Evolutionary conservation across 2,797 vertebrate species (phyloP), one percentile per base, ranked within the genome.

Genomic region (Brachymystax lenok): DNA sequence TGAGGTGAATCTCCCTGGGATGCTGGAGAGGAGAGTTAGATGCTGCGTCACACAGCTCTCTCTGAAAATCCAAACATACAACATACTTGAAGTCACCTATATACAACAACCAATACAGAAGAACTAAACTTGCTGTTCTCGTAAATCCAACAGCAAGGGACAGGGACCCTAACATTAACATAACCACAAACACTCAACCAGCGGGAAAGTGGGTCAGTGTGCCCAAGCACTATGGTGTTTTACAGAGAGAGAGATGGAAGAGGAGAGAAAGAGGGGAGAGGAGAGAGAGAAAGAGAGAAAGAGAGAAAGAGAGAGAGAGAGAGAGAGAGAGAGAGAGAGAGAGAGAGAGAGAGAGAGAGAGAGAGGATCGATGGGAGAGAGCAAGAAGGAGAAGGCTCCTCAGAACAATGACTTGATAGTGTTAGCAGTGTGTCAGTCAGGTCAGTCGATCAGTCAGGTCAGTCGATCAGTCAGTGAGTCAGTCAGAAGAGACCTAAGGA

Each of bases 151-250:
- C 35, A 40, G 35, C 8, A 40, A 51, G 3, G 40, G 40, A 46
- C 40, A 46, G 40, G 40, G 40, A 10, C 40, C 40, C 40, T 46
- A 46, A 46, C 40, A 40, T 17, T 30, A 35, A 27, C 50, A 71
- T 13, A 14, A 27, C 10, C 46, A 69, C 46, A 46, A 10, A 40
- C 7, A 40, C 40, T 40, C 8, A 46, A 46, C 8, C 40, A 35
- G 70, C 17, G 17, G 52, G 71, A 56, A 73, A 73, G 27, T 73
- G 51, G 52, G 71, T 73, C 71, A 73, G 71, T 59, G 16, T 59
- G 52, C 28, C 52, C 27, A 19, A n/a, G 28, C 52, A 0, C 24
- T 56, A 24, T 54, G 50, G n/a, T 71, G 24, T 54, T 52, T 28
- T 54, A 52, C 51, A 71, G 21, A 71, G 19, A 71, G 70, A 71